Evolutionary conservation across 2,797 vertebrate genomes (phyloP).

Genomic region (Notoglanidium macrostoma): DNA sequence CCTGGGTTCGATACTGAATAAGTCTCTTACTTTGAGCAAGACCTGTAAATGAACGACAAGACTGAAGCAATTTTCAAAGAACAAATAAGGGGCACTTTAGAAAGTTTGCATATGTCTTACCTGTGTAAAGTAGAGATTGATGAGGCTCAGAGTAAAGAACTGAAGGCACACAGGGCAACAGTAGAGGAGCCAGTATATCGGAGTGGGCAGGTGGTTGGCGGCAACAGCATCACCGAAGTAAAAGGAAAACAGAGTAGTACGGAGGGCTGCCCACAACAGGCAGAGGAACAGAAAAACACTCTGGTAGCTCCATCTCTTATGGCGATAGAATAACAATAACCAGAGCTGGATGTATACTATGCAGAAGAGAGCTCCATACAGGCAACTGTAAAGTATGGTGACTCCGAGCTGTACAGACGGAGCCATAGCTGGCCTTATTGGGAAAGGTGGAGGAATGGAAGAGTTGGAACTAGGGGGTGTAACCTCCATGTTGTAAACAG

Average conservation of each 20-base stretch:
- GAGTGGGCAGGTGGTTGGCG: constrained; percentile 80
- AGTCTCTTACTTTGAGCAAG: constrained; percentile 81
- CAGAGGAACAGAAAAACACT: constrained; percentile 87
- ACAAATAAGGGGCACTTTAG: background rate
- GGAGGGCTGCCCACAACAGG: constrained; percentile 85
- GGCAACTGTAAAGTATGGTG: constrained; percentile 80
- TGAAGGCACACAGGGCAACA: constrained; percentile 89
- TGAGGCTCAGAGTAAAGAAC: constrained; percentile 89
- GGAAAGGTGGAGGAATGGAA: constrained; percentile 58
- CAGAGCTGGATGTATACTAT: constrained; percentile 86
- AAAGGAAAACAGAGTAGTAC: constrained; percentile 87
- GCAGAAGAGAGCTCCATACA: constrained; percentile 82
- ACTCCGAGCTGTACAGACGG: constrained; percentile 84
- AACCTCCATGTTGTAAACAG: constrained; percentile 62
- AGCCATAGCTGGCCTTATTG: constrained; percentile 80
- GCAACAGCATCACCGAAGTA: constrained; percentile 82
- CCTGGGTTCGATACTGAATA: constrained; percentile 71
- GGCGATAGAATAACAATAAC: constrained; percentile 80
- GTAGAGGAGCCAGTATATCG: constrained; percentile 85
- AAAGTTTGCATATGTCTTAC: constrained; percentile 62
- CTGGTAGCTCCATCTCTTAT: constrained; percentile 90
- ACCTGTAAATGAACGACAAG: constrained; percentile 69
- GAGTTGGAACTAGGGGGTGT: constrained; percentile 58
- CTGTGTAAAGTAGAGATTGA: constrained; percentile 90
- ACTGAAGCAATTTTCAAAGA: background rate